Evolutionary conservation across 2,888 invertebrate species (phyloP), one percentile per base, ranked within the genome.

Genomic region (Meandrusa payeni): DNA sequence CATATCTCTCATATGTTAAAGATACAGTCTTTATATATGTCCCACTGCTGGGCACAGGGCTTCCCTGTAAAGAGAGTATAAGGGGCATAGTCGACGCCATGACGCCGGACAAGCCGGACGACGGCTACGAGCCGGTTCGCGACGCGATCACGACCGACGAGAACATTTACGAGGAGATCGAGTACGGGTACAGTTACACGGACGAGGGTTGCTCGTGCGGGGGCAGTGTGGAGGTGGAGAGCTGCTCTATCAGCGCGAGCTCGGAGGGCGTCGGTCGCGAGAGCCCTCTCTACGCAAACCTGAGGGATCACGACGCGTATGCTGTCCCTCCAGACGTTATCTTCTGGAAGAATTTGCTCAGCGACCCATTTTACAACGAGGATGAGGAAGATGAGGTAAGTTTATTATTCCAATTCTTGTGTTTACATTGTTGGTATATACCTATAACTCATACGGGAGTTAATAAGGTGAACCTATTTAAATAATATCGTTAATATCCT

Each of bases 331-430:
- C 83, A 1, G 89, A 90, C 61, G 89, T 90, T 34, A 76, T 90
- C 22, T 77, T 69, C 54, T 90, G 90, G 90, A 88, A 88, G 71
- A 83, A 85, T 49, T 57, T 77, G 33, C 75, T 90, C 12, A 54
- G 79, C 53, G 81, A 88, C 50, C 85, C 87, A 1, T 88, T 68
- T 54, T 87, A 82, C 57, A 88, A 87, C 40, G 90, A 90, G 38
- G 90, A 90, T 37, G 89, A 89, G 48, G 89, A 89, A 46, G 89
- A 90, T 50, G 88, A 87, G 77, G 88, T 88, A 50, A 76, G 88
- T n/a, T n/a, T n/a, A n/a, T n/a, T n/a, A n/a, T n/a, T 61, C 10
- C 13, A n/a, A n/a, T 7, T n/a, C n/a, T 3, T 23, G 7, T 23
- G 7, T 1, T 23, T 23, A 15, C 15, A 15, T 3, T 15, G 15